A percentile compares a stretch with the other conserved stretches of the same genome.
Conservation (phyloP, 2,888 invertebrate species). For the Cephonodes hylas region DNA sequence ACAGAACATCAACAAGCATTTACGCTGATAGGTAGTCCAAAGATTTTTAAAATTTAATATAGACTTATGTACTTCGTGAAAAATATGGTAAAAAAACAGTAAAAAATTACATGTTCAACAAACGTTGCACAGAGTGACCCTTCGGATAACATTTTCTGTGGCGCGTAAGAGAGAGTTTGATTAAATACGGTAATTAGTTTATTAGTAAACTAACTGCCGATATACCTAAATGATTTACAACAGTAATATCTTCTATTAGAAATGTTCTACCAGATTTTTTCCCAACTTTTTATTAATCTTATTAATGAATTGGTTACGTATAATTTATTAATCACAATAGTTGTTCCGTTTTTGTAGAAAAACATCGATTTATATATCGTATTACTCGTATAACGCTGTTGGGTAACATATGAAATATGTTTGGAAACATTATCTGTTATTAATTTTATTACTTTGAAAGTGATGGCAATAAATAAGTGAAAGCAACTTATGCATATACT, state of each 20-base stretch:
- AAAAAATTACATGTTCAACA: background rate
- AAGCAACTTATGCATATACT: too few species aligned
- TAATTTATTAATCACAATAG: background rate
- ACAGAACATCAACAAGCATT: too few species aligned
- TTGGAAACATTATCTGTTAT: background rate
- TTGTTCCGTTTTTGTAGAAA: background rate
- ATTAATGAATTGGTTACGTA: background rate
- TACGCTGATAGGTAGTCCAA: too few species aligned
- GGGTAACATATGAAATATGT: background rate
- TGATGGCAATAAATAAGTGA: too few species aligned
- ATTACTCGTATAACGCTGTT: background rate
- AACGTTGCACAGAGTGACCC: background rate
- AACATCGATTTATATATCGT: background rate
- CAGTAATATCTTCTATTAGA: background rate
- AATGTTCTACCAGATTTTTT: background rate
- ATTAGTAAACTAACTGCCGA: background rate
- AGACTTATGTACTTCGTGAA: too few species aligned
- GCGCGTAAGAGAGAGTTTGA: background rate
- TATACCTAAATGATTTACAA: background rate
- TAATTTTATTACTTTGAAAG: too few species aligned
- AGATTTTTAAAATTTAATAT: too few species aligned
- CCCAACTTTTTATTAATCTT: background rate
- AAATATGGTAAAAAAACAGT: too few species aligned
- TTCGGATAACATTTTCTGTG: background rate
- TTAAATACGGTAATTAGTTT: slow-evolving; percentile 3